Conservation (phyloP, 1,140 invertebrate genomes). For the Muscidifurax raptorellus region DNA sequence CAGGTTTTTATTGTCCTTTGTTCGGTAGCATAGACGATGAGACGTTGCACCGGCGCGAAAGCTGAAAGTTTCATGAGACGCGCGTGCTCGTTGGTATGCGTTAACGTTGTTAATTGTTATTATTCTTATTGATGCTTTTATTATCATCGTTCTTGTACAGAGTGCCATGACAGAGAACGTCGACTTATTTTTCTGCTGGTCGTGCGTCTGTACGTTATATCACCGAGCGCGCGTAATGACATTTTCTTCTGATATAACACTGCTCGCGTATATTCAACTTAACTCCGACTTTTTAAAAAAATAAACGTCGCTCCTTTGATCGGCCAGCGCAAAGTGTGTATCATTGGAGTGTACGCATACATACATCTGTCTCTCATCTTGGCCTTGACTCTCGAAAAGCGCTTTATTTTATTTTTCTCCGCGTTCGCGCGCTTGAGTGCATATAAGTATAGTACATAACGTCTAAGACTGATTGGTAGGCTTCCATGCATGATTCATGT, state of each 20-base stretch:
- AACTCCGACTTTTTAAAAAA: not conserved
- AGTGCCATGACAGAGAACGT: too few species aligned
- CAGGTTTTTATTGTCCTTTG: not conserved
- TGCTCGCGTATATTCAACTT: not conserved
- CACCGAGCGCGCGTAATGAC: not conserved
- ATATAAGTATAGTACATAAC: too few species aligned
- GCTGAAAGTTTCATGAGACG: not conserved
- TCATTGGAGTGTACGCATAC: not conserved
- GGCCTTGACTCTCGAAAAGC: not conserved
- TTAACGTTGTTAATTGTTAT: not conserved
- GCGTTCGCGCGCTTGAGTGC: not conserved
- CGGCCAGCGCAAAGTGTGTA: not conserved
- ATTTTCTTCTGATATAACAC: not conserved
- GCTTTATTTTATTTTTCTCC: not conserved
- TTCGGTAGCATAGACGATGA: not conserved
- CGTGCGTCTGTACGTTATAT: not conserved
- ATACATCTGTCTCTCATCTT: not conserved
- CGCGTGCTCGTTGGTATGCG: not conserved
- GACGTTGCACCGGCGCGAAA: not conserved
- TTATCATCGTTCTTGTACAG: not conserved
- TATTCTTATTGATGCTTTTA: not conserved
- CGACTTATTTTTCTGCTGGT: not conserved
- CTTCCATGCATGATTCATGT: slow-evolving; percentile 39
- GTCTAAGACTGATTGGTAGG: slow-evolving; percentile 10
- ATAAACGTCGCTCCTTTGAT: not conserved